These are phyloP conservation scores for Pachyrhynchus sulphureomaculatus DNA, from an alignment of 1,140 invertebrate genomes.

Conservation along the genomic window DNA sequence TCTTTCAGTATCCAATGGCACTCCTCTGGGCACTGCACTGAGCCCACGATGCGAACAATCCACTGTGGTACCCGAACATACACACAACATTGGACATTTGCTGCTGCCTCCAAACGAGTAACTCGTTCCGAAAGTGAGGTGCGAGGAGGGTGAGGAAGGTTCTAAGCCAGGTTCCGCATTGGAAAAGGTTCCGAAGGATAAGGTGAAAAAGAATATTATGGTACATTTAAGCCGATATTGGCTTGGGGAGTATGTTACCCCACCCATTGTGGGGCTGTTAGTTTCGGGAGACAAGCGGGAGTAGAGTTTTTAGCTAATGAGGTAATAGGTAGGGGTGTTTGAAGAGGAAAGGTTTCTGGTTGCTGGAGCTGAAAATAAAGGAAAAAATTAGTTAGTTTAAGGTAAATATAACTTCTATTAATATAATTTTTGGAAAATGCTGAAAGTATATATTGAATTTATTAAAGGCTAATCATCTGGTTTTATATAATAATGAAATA, in stretches of 20 bases:
- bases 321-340: too few relatives aligned
- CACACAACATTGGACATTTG: conserved; percentile 76
- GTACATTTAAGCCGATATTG: background rate
- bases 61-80: conserved; percentile 72
- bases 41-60: conserved; percentile 81
- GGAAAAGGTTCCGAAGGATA: background rate
- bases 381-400: too few relatives aligned
- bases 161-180: conserved; percentile 13
- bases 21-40: conserved; percentile 72
- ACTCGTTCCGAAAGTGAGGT: conserved; percentile 22
- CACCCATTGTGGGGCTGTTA: conserved; percentile 23
- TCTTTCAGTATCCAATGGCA: conserved; percentile 75
- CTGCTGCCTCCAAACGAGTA: conserved; percentile 22
- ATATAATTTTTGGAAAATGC: too few relatives aligned
- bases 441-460: too few relatives aligned
- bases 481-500: too few relatives aligned
- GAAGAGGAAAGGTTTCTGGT: too few relatives aligned
- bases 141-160: conserved; percentile 2
- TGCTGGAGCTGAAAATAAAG: too few relatives aligned
- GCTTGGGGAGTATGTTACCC: background rate
- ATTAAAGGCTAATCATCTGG: too few relatives aligned
- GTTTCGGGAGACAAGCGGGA: background rate
- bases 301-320: background rate
- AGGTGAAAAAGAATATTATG: background rate
- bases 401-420: too few relatives aligned